These are phyloP conservation scores for Premnoplex brunnescens DNA, from an alignment of 2,797 vertebrate species.

Conservation along the genomic window DNA sequence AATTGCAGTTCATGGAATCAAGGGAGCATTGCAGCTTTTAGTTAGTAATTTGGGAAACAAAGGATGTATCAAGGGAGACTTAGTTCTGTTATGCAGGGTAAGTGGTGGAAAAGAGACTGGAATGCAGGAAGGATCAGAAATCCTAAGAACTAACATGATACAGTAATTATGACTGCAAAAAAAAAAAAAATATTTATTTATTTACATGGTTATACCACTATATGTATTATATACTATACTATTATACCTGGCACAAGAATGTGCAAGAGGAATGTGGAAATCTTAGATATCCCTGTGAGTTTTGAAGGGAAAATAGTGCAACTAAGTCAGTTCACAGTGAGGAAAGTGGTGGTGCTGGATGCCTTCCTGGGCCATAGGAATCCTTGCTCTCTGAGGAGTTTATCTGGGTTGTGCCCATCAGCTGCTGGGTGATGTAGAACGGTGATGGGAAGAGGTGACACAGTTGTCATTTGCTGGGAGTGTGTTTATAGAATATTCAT, in stretches of 20 bases:
- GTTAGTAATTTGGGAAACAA: not conserved
- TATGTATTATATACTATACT: too few relatives aligned
- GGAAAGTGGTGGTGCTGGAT: not conserved
- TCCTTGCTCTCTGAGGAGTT: not conserved
- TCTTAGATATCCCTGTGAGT: not conserved
- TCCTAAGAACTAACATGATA: not conserved
- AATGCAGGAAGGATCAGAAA: not conserved
- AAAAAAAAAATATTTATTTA: not conserved
- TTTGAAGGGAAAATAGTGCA: not conserved
- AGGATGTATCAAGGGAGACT: not conserved
- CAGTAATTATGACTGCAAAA: not conserved
- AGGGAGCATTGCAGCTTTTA: not conserved
- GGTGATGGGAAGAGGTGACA: not conserved
- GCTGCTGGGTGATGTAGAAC: not conserved
- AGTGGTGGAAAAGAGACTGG: not conserved
- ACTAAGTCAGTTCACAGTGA: not conserved
- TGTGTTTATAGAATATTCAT: not conserved
- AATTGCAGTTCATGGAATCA: not conserved
- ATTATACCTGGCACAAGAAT: not conserved
- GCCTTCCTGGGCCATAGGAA: not conserved
- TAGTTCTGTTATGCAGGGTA: not conserved
- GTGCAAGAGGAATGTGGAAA: not conserved
- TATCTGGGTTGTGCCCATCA: not conserved
- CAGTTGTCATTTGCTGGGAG: not conserved
- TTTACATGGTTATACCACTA: not conserved